phyloP scores from a whole-genome alignment of 1,140 invertebrate species.

The Probaryconus sp. region DNA sequence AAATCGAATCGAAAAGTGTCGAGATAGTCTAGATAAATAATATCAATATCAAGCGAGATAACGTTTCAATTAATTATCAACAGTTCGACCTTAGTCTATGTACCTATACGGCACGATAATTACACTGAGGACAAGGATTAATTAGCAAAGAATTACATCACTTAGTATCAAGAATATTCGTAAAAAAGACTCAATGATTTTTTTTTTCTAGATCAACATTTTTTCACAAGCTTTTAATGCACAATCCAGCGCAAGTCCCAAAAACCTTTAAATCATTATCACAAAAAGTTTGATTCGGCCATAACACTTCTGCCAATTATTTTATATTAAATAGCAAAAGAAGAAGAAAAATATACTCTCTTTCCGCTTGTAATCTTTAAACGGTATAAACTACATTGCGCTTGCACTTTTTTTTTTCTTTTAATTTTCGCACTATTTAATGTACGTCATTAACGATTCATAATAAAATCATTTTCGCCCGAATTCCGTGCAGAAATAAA shows the following conservation, averaged over 20 bases:
- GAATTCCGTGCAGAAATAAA: too few species aligned
- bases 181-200: conserved; percentile 21
- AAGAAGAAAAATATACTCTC: too few species aligned
- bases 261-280: conserved; percentile 25
- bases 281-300: conserved; percentile 26
- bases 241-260: conserved; percentile 8
- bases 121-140: conserved; percentile 18
- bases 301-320: not conserved
- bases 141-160: conserved; percentile 17
- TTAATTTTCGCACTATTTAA: too few species aligned
- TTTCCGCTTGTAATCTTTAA: too few species aligned
- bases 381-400: too few species aligned
- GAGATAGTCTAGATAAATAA: conserved; percentile 50
- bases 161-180: conserved; percentile 19
- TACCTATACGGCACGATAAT: too few species aligned
- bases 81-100: conserved; percentile 30
- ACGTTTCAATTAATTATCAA: conserved; percentile 41
- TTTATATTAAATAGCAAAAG: too few species aligned
- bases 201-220: too few species aligned
- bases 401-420: too few species aligned
- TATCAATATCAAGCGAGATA: conserved; percentile 23
- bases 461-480: too few species aligned
- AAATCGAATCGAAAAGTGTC: conserved; percentile 60
- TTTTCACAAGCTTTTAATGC: conserved; percentile 33
- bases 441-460: too few species aligned